A percentile compares a stretch with the other conserved stretches of the same genome.
Conservation (phyloP, 2,797 vertebrate species). For the Brotula barbata region DNA sequence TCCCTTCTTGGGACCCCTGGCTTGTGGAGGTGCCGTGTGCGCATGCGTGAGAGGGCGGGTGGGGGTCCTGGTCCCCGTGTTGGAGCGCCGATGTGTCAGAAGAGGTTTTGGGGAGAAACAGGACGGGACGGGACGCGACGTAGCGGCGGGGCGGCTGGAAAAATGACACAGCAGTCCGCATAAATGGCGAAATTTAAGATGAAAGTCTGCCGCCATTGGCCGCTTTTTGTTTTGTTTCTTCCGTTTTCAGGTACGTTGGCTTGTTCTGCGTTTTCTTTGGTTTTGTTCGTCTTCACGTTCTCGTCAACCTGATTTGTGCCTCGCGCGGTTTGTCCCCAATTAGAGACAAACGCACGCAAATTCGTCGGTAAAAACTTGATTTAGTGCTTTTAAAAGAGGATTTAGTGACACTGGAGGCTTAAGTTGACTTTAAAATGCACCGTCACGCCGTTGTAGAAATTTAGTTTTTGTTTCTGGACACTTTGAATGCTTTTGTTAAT, state of each 20-base stretch:
- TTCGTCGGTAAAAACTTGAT: too few species aligned
- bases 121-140: slow-evolving; percentile 31
- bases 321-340: background rate
- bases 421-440: background rate
- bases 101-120: slow-evolving; percentile 13
- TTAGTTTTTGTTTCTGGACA: background rate
- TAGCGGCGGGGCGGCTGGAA: slow-evolving; percentile 23
- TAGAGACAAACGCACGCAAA: background rate
- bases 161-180: slow-evolving; percentile 65
- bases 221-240: slow-evolving; percentile 68
- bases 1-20: slow-evolving; percentile 6
- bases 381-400: background rate
- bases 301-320: background rate
- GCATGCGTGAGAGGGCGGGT: slow-evolving; percentile 58
- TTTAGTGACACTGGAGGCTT: background rate
- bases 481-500: background rate
- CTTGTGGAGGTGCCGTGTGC: slow-evolving; percentile 20
- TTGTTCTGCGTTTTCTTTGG: background rate
- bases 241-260: slow-evolving; percentile 79
- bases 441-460: background rate
- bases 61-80: slow-evolving; percentile 11
- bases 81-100: slow-evolving; percentile 18
- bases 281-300: background rate
- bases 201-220: slow-evolving; percentile 64
- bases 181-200: slow-evolving; percentile 79